phyloP scores from a whole-genome alignment of 2,888 invertebrate species.

The Eupithecia vulgata region DNA sequence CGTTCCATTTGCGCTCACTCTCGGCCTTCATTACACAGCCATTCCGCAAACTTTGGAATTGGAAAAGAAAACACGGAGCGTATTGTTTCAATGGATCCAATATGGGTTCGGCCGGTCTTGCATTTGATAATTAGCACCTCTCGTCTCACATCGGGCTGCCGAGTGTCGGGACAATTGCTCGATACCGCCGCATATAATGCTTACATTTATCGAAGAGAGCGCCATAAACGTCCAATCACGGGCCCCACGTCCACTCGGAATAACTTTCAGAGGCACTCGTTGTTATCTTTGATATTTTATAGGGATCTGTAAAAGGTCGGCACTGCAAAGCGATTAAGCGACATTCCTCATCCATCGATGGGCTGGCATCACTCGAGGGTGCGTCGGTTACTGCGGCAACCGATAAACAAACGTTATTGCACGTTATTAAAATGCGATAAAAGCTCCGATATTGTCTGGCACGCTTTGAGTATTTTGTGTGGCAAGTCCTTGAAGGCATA shows the following conservation, averaged over 20 bases:
- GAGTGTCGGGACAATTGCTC: conserved; percentile 61
- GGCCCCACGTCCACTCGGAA: conserved; percentile 65
- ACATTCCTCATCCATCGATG: conserved; percentile 71
- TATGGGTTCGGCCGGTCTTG: conserved; percentile 79
- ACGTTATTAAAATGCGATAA: conserved; percentile 78
- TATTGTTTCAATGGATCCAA: conserved; percentile 83
- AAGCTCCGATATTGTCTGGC: conserved; percentile 66
- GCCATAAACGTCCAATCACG: conserved; percentile 81
- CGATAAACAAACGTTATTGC: conserved; percentile 73
- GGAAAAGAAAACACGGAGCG: conserved; percentile 78
- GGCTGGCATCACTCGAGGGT: conserved; percentile 50
- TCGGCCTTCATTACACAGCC: conserved; percentile 81
- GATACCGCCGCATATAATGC: conserved; percentile 64
- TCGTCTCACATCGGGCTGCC: conserved; percentile 56
- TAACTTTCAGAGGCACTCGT: conserved; percentile 72
- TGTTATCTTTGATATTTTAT: conserved; percentile 84
- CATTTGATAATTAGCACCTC: conserved; percentile 83
- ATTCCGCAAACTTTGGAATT: conserved; percentile 83
- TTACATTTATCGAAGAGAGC: conserved; percentile 73
- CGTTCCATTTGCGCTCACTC: conserved; percentile 80
- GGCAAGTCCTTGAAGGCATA: conserved; percentile 53
- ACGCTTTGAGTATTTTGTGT: conserved; percentile 70
- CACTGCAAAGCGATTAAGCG: conserved; percentile 77
- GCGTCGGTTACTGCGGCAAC: conserved; percentile 54
- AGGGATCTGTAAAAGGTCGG: conserved; percentile 82